A percentile compares a stretch with the other conserved stretches of the same genome.
Evolutionary conservation across 2,113 vertebrate genomes (phyloP).

Genomic region (Urocynchramus pylzowi): DNA sequence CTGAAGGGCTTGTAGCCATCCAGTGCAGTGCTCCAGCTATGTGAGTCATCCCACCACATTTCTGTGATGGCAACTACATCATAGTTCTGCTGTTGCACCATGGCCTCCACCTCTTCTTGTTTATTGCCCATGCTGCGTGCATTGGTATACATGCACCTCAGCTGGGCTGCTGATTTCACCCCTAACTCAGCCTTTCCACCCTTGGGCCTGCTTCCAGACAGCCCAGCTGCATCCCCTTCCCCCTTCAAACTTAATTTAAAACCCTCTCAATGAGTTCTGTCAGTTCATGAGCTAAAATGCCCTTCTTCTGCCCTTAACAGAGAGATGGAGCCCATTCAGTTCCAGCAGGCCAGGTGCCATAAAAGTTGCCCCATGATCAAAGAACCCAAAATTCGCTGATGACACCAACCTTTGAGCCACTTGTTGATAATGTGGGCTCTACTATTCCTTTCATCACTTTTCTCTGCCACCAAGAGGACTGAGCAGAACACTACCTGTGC

Average conservation of each 20-base stretch:
- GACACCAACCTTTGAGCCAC: background rate
- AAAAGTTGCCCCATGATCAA: background rate
- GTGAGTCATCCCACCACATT: background rate
- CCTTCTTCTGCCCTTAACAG: background rate
- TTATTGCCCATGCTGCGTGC: background rate
- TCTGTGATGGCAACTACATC: background rate
- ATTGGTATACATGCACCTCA: background rate
- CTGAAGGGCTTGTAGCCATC: background rate
- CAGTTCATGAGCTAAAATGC: background rate
- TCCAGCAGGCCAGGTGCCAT: background rate
- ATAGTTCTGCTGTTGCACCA: accelerated
- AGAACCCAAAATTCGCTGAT: background rate
- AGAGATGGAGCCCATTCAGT: background rate
- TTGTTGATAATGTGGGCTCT: background rate
- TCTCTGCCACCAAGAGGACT: background rate
- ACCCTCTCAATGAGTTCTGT: background rate
- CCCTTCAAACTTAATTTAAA: background rate
- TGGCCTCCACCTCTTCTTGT: background rate
- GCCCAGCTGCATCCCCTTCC: too few species aligned
- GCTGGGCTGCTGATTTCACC: background rate
- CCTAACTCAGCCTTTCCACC: background rate
- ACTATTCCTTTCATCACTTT: background rate
- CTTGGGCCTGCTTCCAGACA: background rate
- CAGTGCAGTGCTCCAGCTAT: background rate
- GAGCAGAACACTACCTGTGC: background rate